phyloP scores from a whole-genome alignment of 1,140 invertebrate genomes.

The Mamestra configurata region DNA sequence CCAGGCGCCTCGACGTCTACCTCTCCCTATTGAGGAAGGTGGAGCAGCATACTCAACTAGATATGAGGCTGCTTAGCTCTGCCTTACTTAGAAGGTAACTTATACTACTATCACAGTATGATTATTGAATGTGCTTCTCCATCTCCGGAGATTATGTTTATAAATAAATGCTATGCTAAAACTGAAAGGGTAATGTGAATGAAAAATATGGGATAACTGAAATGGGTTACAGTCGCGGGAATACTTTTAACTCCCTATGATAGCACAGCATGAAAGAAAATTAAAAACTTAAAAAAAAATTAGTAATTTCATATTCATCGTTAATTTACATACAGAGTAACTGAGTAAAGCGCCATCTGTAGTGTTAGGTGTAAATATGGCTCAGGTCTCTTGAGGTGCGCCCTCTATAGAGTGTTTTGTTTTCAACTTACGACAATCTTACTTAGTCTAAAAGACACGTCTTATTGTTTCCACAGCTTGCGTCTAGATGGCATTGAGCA shows the following conservation, averaged over 20 bases:
- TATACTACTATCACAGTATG: neutral
- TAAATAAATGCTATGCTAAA: neutral
- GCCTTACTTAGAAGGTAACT: constrained; percentile 88
- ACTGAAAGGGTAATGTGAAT: no score
- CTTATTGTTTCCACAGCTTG: constrained; percentile 79
- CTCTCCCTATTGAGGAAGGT: constrained; percentile 88
- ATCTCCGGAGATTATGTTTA: neutral
- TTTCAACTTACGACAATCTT: neutral
- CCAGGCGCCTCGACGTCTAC: constrained; percentile 86
- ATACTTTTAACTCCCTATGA: no score
- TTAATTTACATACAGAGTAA: no score
- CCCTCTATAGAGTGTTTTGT: neutral
- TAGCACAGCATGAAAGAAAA: no score
- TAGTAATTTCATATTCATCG: no score
- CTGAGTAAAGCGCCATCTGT: no score
- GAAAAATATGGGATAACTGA: no score
- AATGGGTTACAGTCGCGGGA: no score
- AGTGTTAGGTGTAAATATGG: no score
- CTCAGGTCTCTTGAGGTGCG: no score
- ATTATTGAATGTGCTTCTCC: neutral
- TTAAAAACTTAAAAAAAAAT: no score
- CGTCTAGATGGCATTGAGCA: constrained; percentile 90
- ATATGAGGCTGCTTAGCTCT: constrained; percentile 86
- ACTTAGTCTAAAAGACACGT: neutral
- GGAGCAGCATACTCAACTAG: constrained; percentile 82